Base-by-base conservation (phyloP, 2,888 invertebrate genomes). In the Masnerella sp. region DNA sequence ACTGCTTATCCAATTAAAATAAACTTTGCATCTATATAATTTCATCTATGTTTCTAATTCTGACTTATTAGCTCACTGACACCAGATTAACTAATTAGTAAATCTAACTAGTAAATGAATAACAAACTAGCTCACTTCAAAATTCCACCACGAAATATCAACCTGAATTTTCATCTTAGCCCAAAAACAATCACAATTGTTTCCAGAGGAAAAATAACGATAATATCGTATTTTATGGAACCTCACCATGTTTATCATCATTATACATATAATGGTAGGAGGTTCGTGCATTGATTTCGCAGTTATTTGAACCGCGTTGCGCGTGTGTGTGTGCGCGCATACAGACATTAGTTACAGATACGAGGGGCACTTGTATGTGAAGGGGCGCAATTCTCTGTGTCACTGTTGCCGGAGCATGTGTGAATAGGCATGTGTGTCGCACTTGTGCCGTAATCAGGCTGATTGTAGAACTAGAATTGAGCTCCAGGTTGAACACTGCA, bases 401-500 rank as follows among this genome's bases (percentile, higher is more conserved):
- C 62, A 64, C 69, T 59, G 49, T 58, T 56, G 42, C 58, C 51
- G 25, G 43, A 58, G 59, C 71, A 72, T 68, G 72, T 71, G 75
- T 68, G 70, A 75, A 75, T 70, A 68, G 61, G 59, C 74, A 75
- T 65, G 73, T 73, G 79, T 80, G 79, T 79, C 77, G 78, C 61
- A 68, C 64, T 70, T 70, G 69, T 68, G 69, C 74, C 76, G 75
- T 72, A 75, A 76, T 75, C 52, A 78, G 79, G 80, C 79, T 80
- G 80, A 80, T 83, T 82, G 81, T 81, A 80, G 79, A 80, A 79
- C 78, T 80, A 79, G 79, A 81, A 83, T 85, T 81, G 79, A 78
- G 80, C 78, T 80, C 77, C 78, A 78, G 78, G 77, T 76, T 78
- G 79, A 80, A 82, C 79, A 79, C 77, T 72, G 80, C 80, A 79